Evolutionary conservation across 1,140 invertebrate species (phyloP).

Genomic region (Tachypleus tridentatus): DNA sequence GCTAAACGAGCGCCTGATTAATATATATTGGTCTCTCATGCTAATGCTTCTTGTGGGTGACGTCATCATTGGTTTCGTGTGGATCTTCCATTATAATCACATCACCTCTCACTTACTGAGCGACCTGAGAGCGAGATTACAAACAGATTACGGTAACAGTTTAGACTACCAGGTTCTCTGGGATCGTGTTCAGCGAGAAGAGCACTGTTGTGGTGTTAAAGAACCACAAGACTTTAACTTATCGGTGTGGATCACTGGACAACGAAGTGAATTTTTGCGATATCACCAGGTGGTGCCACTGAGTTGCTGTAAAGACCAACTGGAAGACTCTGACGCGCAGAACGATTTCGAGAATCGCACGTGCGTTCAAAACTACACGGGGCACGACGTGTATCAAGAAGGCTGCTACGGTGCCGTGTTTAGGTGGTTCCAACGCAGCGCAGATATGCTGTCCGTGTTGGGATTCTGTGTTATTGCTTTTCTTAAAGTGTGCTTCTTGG

Average conservation of each 20-base stretch:
- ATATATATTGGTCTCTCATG: constrained; percentile 71
- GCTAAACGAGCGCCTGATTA: constrained; percentile 62
- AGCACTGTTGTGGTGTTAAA: constrained; percentile 63
- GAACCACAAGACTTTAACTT: constrained; percentile 49
- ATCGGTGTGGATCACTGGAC: constrained; percentile 17
- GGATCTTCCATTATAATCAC: constrained; percentile 66
- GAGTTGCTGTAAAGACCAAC: constrained; percentile 18
- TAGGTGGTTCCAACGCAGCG: constrained; percentile 58
- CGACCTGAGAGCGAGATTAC: constrained; percentile 44
- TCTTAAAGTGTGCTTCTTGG: constrained; percentile 76
- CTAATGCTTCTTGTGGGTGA: constrained; percentile 67
- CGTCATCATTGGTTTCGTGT: constrained; percentile 68
- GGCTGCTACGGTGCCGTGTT: constrained; percentile 58
- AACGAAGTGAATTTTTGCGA: constrained; percentile 4
- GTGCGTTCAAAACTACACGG: constrained; percentile 14
- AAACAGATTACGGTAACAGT: constrained; percentile 52
- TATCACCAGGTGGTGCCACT: constrained; percentile 19
- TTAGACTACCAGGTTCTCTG: constrained; percentile 55
- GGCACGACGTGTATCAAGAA: constrained; percentile 10
- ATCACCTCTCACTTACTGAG: constrained; percentile 56
- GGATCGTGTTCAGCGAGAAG: constrained; percentile 62
- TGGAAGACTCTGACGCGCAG: neutral
- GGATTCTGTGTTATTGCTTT: constrained; percentile 83
- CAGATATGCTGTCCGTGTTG: constrained; percentile 66
- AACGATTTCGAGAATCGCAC: constrained; percentile 5